Evolutionary conservation across 2,888 invertebrate species (phyloP).

Genomic region (Aphelenchoides bicaudatus): DNA sequence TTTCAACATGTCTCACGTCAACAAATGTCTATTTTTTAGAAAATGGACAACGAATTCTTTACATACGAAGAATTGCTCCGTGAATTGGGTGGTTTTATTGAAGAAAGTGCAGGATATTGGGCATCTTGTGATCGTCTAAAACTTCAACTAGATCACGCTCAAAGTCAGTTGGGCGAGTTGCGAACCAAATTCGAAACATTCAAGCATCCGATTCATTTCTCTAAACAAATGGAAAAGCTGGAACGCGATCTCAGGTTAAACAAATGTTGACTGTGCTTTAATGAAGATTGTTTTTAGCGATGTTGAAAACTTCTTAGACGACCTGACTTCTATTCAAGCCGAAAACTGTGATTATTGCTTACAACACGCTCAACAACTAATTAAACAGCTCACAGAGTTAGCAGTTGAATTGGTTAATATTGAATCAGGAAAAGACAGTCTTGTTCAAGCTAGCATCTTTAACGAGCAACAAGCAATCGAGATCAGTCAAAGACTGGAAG

Average conservation of each 20-base stretch:
- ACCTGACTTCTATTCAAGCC: slow-evolving; percentile 40
- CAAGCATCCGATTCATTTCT: slow-evolving; percentile 50
- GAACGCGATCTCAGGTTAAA: slow-evolving; percentile 29
- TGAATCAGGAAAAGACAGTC: slow-evolving; percentile 27
- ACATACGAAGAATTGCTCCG: slow-evolving; percentile 38
- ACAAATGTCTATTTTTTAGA: too few species aligned
- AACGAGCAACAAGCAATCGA: slow-evolving; percentile 33
- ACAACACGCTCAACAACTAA: slow-evolving; percentile 29
- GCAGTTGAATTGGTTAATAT: slow-evolving; percentile 25
- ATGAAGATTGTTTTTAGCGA: too few species aligned
- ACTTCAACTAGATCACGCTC: slow-evolving; percentile 35
- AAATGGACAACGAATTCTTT: slow-evolving; percentile 47
- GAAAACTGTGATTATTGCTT: slow-evolving; percentile 38
- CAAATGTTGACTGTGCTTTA: too few species aligned
- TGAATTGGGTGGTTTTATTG: slow-evolving; percentile 36
- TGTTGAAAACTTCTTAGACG: slow-evolving; percentile 49
- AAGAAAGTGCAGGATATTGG: slow-evolving; percentile 33
- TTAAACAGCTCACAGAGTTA: slow-evolving; percentile 23
- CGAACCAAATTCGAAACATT: slow-evolving; percentile 37
- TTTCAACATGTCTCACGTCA: too few species aligned
- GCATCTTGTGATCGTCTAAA: slow-evolving; percentile 32
- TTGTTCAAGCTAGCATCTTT: slow-evolving; percentile 37
- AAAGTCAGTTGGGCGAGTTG: slow-evolving; percentile 30
- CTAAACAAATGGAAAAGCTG: slow-evolving; percentile 30
- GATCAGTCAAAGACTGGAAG: slow-evolving; percentile 16